A percentile compares a stretch with the other conserved stretches of the same genome.
Conservation (phyloP, 2,797 vertebrate genomes). For the Pempheris klunzingeri region DNA sequence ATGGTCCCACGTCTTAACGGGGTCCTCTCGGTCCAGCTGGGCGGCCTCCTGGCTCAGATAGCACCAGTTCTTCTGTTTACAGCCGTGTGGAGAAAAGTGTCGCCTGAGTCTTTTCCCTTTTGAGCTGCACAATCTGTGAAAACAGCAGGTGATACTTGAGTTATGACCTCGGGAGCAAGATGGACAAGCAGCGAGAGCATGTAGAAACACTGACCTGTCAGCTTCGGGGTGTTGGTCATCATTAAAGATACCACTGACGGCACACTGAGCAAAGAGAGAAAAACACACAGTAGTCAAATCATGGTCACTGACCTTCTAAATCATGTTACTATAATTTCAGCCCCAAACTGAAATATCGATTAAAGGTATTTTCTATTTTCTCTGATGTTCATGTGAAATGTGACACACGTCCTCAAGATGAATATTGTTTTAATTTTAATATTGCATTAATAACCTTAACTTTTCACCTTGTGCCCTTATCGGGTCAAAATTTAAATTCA, state of each 20-base stretch:
- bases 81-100: constrained; percentile 41
- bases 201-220: constrained; percentile 78
- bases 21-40: constrained; percentile 81
- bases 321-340: neutral
- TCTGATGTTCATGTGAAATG: too few species aligned
- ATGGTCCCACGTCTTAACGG: constrained; percentile 89
- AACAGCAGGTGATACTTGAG: constrained; percentile 16
- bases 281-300: constrained; percentile 5
- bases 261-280: constrained; percentile 46
- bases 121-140: constrained; percentile 50
- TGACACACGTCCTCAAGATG: too few species aligned
- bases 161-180: constrained; percentile 1
- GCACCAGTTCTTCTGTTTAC: constrained; percentile 87
- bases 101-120: constrained; percentile 40
- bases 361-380: neutral
- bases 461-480: neutral
- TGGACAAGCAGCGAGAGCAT: neutral
- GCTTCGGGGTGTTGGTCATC: constrained; percentile 84
- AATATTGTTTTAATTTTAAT: too few species aligned
- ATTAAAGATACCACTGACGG: constrained; percentile 48
- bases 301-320: neutral
- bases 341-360: neutral
- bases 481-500: neutral
- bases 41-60: constrained; percentile 87
- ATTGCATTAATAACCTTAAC: too few species aligned